phyloP scores from a whole-genome alignment of 30 jellyfish, hydroid and myxozoan species.

The Nemopilema nomurai region DNA sequence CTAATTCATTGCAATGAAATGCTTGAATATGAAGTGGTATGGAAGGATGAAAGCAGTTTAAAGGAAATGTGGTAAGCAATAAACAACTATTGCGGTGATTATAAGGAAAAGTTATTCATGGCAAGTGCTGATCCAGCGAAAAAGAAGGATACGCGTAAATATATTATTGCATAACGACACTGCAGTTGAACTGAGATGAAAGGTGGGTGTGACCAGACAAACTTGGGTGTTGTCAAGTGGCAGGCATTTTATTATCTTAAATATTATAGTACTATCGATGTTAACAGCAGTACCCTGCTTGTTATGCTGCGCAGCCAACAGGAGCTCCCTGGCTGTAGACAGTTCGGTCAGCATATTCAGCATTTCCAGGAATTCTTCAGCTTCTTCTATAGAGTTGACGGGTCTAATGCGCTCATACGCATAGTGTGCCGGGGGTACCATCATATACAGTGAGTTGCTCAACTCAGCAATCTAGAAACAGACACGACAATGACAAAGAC shows the following conservation, averaged over 20 bases:
- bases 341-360: slow-evolving; percentile 5
- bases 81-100: too few relatives aligned
- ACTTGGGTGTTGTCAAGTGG: background rate
- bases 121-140: too few relatives aligned
- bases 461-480: slow-evolving; percentile 60
- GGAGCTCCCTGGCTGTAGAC: slow-evolving; percentile 28
- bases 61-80: too few relatives aligned
- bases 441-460: slow-evolving; percentile 55
- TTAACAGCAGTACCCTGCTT: slow-evolving; percentile 26
- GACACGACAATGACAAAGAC: background rate
- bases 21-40: too few relatives aligned
- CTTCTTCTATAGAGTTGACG: slow-evolving; percentile 8
- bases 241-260: background rate
- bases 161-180: too few relatives aligned
- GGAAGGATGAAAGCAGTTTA: too few relatives aligned
- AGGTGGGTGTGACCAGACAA: background rate
- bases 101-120: too few relatives aligned
- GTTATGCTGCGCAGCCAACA: slow-evolving; percentile 65
- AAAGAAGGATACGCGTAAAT: too few relatives aligned
- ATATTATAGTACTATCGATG: background rate
- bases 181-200: too few relatives aligned
- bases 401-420: slow-evolving; percentile 43
- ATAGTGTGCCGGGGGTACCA: slow-evolving; percentile 63
- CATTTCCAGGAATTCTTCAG: background rate
- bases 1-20: too few relatives aligned